Evolutionary conservation across 2,797 vertebrate species (phyloP), one percentile per base, ranked within the genome.

Genomic region (Hirundo rustica): DNA sequence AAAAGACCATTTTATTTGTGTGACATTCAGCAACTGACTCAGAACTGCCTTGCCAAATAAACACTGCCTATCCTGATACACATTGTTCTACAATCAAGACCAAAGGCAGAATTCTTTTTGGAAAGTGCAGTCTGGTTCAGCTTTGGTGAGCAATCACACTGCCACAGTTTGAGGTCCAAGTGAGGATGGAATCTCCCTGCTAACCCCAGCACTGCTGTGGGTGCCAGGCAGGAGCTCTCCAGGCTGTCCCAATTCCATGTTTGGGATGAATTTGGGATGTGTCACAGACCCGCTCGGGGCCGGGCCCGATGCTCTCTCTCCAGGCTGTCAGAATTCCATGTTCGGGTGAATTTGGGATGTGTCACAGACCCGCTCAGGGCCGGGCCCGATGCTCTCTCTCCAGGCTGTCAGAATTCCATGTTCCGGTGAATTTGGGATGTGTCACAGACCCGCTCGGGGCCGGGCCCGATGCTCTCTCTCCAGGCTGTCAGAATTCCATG

Each of bases 181-280:
- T 3, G 71, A 14, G 13, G 42, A 19, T 3, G 21, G 42, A n/a
- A 30, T 58, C n/a, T 23, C 40, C 9, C 51, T 3, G 14, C 26
- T 7, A 9, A 10, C 25, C 10, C 40, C 25, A 14, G 54, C n/a
- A 4, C 26, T 0, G 23, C 68, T 22, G 7, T 10, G 38, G 4
- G 7, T 15, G 21, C 67, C 36, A 2, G 17, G 29, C 23, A 2
- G 70, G 23, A 12, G 53, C 13, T 4, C 5, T n/a, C 40, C 61
- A 17, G 62, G 30, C 30, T 65, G 42, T 9, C 6, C 11, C 2
- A 8, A 5, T 13, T 13, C 5, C 10, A 27, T 36, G 57, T 19
- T 8, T 11, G 2, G 42, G 62, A 8, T 47, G 32, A 18, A 51
- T 11, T 16, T 27, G 25, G 48, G 48, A 26, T 26, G 13, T 16